Percentiles rank a stretch among this genome's conserved stretches.
These are phyloP conservation scores for Oryzias javanicus DNA, from an alignment of 2,113 vertebrate species.

Conservation along the genomic window DNA sequence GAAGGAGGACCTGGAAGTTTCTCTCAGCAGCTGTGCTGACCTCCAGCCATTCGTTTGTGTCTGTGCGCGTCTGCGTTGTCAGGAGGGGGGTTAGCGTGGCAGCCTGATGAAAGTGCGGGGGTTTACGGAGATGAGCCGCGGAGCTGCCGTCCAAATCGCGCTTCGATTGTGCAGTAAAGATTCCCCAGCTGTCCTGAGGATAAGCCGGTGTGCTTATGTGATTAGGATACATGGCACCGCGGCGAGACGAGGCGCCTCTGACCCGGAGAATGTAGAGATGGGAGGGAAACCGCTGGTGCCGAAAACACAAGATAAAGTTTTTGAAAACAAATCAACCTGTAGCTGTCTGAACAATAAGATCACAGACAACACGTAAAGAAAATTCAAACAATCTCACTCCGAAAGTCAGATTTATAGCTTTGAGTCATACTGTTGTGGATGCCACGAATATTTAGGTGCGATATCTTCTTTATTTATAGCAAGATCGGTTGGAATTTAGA, in stretches of 20 bases:
- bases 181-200: slow-evolving; percentile 77
- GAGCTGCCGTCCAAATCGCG: slow-evolving; percentile 67
- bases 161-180: slow-evolving; percentile 75
- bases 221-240: slow-evolving; percentile 78
- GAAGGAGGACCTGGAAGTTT: slow-evolving; percentile 61
- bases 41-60: slow-evolving; percentile 39
- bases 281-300: slow-evolving; percentile 45
- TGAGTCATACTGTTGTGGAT: slow-evolving; percentile 1
- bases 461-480: slow-evolving; percentile 1
- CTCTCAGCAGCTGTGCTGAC: slow-evolving; percentile 63
- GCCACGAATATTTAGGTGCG: not conserved
- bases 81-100: slow-evolving; percentile 35
- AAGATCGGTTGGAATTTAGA: not conserved
- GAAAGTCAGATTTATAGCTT: not conserved
- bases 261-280: slow-evolving; percentile 62
- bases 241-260: slow-evolving; percentile 74
- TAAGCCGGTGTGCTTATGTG: slow-evolving; percentile 77
- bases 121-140: slow-evolving; percentile 52
- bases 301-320: slow-evolving; percentile 16
- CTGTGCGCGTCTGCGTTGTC: slow-evolving; percentile 28
- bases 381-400: not conserved
- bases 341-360: not conserved
- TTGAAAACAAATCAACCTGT: not conserved
- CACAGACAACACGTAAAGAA: not conserved
- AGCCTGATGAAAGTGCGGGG: slow-evolving; percentile 57